Evolutionary conservation across 2,797 vertebrate species (phyloP), one percentile per base, ranked within the genome.

Genomic region (Glyptemys insculpta): DNA sequence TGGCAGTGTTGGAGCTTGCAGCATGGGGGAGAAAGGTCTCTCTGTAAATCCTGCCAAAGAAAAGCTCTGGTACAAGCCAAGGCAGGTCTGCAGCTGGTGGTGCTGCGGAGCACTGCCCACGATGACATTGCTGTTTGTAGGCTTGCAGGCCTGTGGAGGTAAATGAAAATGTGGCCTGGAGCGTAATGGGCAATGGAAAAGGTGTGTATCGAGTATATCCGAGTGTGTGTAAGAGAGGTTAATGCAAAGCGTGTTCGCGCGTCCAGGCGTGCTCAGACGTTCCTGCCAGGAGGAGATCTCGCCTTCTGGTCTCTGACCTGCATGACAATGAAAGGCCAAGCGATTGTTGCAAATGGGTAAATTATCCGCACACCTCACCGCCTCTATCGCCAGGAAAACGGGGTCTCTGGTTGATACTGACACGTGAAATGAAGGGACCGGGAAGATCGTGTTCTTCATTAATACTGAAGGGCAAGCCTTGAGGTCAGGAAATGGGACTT

Each of bases 221-320:
- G 2, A 9, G 56, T 62, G 37, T 53, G 50, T 37, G 76, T 0
- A 1, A 19, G 49, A 3, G 78, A 52, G 0, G 62, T 23, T 57
- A 0, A 1, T 1, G 14, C 3, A 41, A 37, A 1, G 3, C 18
- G 31, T 14, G 1, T 1, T 23, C 23, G 34, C 4, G 27, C 34
- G 54, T 1, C 0, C 6, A 29, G 5, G 6, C 4, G 1, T 14
- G 19, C 16, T 41, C 65, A 4, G 21, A 31, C 0, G 1, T 5
- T 21, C 47, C 6, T 41, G 6, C 62, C 34, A 18, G 62, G 62
- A n/a, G 15, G 15, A 31, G 76, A 23, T 1, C 4, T 34, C 54
- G 52, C 29, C 34, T 21, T 1, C 9, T 37, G 12, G n/a, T 8
- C 80, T 16, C 31, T 6, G 81, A 65, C 7, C 37, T 0, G 4